A percentile compares a stretch with the other conserved stretches of the same genome.
These are phyloP conservation scores for Mesocricetus auratus DNA, from an alignment of 2,113 vertebrate genomes.

Conservation along the genomic window DNA sequence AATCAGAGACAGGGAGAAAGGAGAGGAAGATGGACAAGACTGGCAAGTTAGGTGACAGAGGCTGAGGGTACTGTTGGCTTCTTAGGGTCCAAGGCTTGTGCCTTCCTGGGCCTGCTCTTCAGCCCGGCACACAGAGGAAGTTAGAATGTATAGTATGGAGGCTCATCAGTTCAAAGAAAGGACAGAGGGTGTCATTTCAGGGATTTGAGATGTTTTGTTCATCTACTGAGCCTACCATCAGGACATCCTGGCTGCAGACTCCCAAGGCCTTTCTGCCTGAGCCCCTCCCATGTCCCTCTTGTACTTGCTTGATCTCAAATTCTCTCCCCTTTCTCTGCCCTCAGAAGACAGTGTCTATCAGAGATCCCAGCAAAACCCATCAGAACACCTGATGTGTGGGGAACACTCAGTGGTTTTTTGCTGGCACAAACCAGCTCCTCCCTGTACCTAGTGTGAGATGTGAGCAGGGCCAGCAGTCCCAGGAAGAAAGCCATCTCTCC, in stretches of 20 bases:
- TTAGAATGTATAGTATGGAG: neutral
- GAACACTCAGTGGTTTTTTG: neutral
- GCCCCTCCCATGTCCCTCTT: neutral
- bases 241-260: neutral
- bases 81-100: neutral
- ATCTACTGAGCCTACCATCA: neutral
- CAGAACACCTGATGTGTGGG: neutral
- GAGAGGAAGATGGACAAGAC: neutral
- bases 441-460: neutral
- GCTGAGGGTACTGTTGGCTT: neutral
- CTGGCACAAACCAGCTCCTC: neutral
- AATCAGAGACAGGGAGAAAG: slow-evolving; percentile 41
- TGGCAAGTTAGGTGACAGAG: rapidly evolving
- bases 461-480: neutral
- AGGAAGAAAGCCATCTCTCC: neutral
- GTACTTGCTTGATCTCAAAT: neutral
- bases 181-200: neutral
- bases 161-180: neutral
- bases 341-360: neutral
- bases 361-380: neutral
- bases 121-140: neutral
- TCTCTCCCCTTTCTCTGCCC: neutral
- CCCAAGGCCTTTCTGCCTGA: neutral
- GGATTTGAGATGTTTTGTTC: neutral
- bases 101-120: neutral